These are phyloP conservation scores for Istiophorus platypterus DNA, from an alignment of 2,113 vertebrate genomes.

Conservation along the genomic window DNA sequence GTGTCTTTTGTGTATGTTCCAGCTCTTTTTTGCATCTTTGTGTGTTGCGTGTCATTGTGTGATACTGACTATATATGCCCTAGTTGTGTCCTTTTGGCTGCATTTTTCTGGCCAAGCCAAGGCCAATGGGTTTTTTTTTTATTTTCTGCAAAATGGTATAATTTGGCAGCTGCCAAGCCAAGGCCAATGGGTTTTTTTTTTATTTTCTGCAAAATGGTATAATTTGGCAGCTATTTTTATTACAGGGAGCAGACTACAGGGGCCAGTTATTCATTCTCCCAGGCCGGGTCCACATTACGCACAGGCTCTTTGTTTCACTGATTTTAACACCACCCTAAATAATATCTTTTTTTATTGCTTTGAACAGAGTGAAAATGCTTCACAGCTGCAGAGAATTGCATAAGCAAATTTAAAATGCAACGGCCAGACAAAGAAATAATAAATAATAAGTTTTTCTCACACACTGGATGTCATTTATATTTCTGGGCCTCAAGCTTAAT, in stretches of 20 bases:
- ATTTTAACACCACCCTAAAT: conserved; percentile 45
- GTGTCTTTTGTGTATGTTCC: conserved; percentile 35
- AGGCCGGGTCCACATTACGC: conserved; percentile 57
- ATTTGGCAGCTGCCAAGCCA: conserved; percentile 85
- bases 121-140: conserved; percentile 72
- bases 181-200: no score
- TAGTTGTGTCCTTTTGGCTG: conserved; percentile 55
- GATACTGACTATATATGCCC: conserved; percentile 61
- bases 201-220: conserved; percentile 78
- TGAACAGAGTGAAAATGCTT: neutral
- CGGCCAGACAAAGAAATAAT: neutral
- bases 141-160: conserved; percentile 80
- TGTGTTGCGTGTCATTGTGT: conserved; percentile 64
- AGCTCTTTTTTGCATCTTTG: conserved; percentile 21
- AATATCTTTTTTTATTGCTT: conserved; percentile 22
- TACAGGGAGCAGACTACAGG: conserved; percentile 68
- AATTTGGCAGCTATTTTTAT: conserved; percentile 87
- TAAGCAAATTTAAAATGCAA: conserved; percentile 9
- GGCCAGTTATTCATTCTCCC: conserved; percentile 56
- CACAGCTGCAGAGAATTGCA: conserved; percentile 7
- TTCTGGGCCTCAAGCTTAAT: neutral
- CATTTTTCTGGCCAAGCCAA: conserved; percentile 79
- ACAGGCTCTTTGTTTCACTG: conserved; percentile 36
- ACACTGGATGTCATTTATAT: neutral
- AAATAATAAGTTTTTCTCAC: neutral